Base-by-base conservation (phyloP, 2,113 vertebrate genomes). In the Neogobius melanostomus region DNA sequence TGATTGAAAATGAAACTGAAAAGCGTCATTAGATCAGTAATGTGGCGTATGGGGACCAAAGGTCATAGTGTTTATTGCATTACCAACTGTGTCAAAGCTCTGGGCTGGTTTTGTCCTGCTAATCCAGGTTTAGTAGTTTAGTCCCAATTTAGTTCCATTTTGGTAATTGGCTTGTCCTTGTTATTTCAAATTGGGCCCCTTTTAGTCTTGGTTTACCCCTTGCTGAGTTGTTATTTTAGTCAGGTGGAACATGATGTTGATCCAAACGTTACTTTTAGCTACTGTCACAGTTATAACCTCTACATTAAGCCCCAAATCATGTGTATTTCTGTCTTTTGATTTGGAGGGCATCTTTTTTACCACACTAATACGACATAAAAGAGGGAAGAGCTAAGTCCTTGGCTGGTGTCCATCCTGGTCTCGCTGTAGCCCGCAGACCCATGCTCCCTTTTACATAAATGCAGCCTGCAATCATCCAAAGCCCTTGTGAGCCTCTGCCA, bases 381-480 rank as follows among this genome's bases (percentile, higher is more conserved):
- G 53, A 9, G 53, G 9, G 17, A 16, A 56, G 53, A 56, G 53
- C n/a, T 17, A 11, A 6, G 53, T 21, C 17, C 17, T 10, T 56
- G 53, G 53, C 53, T 56, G 53, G 53, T 21, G 53, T 56, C 53
- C 53, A 56, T 56, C 53, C 28, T 17, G 53, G 9, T 21, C 21
- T 21, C 21, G 21, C 21, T 21, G 21, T 21, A 28, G 17, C 53
- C 17, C 53, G 53, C 53, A 56, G 53, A 56, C 53, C 53, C 17
- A 16, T 21, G 53, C 53, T 56, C 53, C n/a, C 53, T 56, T 56
- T 56, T 16, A 56, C 53, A 56, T 56, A 56, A 56, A 56, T n/a
- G 17, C 53, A 56, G 53, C 10, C 53, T 28, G n/a, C 53, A 56
- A 28, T 56, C 16, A 56, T 56, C 53, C 53, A 56, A 56, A 56